Conservation (phyloP, 2,797 vertebrate genomes). For the Betta splendens region DNA sequence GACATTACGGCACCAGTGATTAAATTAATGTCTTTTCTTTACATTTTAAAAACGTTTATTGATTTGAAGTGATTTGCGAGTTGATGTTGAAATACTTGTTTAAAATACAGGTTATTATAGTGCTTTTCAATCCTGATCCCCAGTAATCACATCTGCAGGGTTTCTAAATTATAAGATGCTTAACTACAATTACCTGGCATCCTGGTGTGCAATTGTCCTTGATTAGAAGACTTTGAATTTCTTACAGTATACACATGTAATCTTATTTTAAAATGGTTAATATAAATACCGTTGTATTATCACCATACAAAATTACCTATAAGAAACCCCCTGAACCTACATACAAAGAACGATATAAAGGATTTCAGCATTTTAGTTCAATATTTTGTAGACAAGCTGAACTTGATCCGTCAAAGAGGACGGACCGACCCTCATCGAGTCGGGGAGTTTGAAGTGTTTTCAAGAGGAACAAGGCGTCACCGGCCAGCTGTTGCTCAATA, state of each 20-base stretch:
- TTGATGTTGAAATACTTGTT: conserved; percentile 8
- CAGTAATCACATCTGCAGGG: conserved; percentile 6
- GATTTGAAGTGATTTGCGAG: not conserved
- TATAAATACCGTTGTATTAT: conserved; percentile 20
- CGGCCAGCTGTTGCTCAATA: conserved; percentile 80
- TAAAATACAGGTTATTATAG: conserved; percentile 1
- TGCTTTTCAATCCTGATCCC: not conserved
- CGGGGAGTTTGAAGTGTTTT: conserved; percentile 64
- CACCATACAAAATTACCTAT: conserved; percentile 19
- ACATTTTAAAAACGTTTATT: not conserved
- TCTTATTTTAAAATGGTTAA: conserved; percentile 20
- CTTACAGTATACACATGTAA: conserved; percentile 1
- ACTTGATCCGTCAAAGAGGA: conserved; percentile 25
- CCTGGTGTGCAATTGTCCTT: conserved; percentile 32
- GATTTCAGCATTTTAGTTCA: no score
- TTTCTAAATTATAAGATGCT: conserved; percentile 30
- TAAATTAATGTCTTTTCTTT: conserved; percentile 10
- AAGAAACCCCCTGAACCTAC: conserved; percentile 2
- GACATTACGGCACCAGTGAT: no score
- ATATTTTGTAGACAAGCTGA: conserved; percentile 19
- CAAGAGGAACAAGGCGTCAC: conserved; percentile 59
- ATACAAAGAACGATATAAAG: no score
- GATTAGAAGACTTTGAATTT: conserved; percentile 35
- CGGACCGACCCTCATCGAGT: conserved; percentile 54
- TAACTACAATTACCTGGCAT: conserved; percentile 30